These are phyloP conservation scores for Drosophila pachea DNA, from an alignment of 1,140 invertebrate species.

Conservation along the genomic window DNA sequence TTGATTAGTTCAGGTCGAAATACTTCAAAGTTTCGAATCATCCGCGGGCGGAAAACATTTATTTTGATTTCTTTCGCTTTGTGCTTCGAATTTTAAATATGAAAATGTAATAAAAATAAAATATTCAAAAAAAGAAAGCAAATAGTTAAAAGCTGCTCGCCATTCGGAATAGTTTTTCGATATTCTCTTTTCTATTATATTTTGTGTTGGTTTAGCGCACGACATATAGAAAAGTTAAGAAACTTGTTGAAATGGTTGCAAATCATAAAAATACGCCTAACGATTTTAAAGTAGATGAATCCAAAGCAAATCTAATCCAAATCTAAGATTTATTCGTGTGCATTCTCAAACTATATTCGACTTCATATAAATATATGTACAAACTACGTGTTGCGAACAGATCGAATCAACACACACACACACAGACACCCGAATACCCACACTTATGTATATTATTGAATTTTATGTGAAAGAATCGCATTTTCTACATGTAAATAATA, in stretches of 20 bases:
- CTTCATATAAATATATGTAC: constrained; percentile 30
- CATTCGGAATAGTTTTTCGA: too few relatives aligned
- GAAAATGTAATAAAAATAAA: neutral
- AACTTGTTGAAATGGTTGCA: constrained; percentile 43
- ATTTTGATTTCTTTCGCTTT: constrained; percentile 4
- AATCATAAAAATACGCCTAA: constrained; percentile 51
- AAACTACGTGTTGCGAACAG: constrained; percentile 42
- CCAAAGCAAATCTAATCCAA: constrained; percentile 19
- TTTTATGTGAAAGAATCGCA: constrained; percentile 39
- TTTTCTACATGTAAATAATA: constrained; percentile 66
- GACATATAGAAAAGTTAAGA: constrained; percentile 5
- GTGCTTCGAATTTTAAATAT: neutral
- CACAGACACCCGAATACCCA: constrained; percentile 1
- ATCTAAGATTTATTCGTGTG: constrained; percentile 28
- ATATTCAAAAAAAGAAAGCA: neutral
- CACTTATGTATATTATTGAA: constrained; percentile 50
- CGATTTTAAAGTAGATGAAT: constrained; percentile 60
- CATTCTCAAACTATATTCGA: constrained; percentile 21
- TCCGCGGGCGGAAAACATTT: constrained; percentile 63
- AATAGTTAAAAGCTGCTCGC: too few relatives aligned
- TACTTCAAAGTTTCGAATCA: constrained; percentile 6
- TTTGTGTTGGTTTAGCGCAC: neutral
- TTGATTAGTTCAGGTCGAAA: neutral
- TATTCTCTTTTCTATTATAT: too few relatives aligned
- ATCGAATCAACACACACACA: constrained; percentile 39